Evolutionary conservation across 1,140 invertebrate genomes (phyloP), one percentile per base, ranked within the genome.

Genomic region (Penaeus japonicus): DNA sequence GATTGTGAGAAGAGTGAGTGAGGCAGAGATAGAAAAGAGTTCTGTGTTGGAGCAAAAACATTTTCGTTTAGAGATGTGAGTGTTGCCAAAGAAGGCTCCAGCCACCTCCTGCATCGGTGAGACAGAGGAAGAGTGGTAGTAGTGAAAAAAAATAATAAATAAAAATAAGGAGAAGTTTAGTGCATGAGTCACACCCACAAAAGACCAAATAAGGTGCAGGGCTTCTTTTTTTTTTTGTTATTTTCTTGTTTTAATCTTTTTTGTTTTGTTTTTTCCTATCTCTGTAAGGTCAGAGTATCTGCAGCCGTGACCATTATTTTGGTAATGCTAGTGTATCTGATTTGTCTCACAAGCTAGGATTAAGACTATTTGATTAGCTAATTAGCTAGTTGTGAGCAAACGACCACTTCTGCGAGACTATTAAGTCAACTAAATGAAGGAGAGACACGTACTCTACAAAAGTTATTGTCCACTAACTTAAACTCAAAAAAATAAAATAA

Each of bases 381-480:
- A 88, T 59, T 62, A 83, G 80, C 87, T 88, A 88, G 32, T 77
- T 83, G 65, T 83, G 53, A 87, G 78, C 55, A 57, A 84, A 59
- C 20, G 39, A 22, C 12, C 30, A 20, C 39, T 77, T 77, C 39
- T 32, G 18, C 15, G 39, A 83, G 54, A 83, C 18, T 62, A 65
- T 84, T 22, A 84, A 18, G 30, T 70, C 35, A 35, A 81, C 47
- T 47, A 57, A 35, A 62, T 47, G 24, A 47, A 15, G 47, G 15
- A 47, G 47, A 47, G 47, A 47, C 47, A 47, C 47, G 47, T 47
- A 47, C 47, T 39, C 59, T 59, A 84, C 32, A 47, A 70, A 80
- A 79, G 55, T 35, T 30, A 47, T 47, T 70, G 53, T 80, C 24
- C 85, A 47, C 47, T 47, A 47, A 47, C 47, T 47, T 47, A 12